phyloP scores from a whole-genome alignment of 2,113 vertebrate genomes.

The Panthera tigris region DNA sequence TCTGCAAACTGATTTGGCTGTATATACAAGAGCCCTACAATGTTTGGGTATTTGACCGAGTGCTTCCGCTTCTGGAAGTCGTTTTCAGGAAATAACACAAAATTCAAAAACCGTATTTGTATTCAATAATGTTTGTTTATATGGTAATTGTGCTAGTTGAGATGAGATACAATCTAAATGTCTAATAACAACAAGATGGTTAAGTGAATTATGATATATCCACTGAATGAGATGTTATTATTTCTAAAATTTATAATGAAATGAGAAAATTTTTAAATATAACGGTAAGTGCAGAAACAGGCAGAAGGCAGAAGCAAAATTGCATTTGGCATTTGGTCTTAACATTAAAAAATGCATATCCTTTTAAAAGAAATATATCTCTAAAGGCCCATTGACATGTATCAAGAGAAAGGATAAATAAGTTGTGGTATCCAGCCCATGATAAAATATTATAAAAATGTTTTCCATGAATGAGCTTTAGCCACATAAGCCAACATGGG shows the following conservation, averaged over 20 bases:
- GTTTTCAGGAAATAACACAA: background rate
- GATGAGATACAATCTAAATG: background rate
- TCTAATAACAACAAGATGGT: background rate
- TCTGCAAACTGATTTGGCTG: background rate
- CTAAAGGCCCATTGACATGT: background rate
- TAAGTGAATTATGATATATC: background rate
- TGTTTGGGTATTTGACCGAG: background rate
- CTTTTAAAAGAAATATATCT: background rate
- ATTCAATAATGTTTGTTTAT: background rate
- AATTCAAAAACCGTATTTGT: background rate
- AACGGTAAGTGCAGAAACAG: background rate
- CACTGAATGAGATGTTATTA: background rate
- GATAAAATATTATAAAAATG: background rate
- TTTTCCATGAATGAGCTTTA: background rate
- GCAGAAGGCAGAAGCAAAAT: background rate
- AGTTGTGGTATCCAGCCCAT: background rate
- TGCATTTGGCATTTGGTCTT: background rate
- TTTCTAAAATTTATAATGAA: background rate
- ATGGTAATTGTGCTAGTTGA: background rate
- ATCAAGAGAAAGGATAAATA: background rate
- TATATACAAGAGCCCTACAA: background rate
- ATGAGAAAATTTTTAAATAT: background rate
- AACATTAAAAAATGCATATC: background rate
- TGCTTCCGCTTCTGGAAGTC: background rate
- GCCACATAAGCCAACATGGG: background rate